A percentile compares a stretch with the other conserved stretches of the same genome.
These are phyloP conservation scores for Xanthostigma xanthostigma DNA, from an alignment of 2,888 invertebrate species.

Conservation along the genomic window DNA sequence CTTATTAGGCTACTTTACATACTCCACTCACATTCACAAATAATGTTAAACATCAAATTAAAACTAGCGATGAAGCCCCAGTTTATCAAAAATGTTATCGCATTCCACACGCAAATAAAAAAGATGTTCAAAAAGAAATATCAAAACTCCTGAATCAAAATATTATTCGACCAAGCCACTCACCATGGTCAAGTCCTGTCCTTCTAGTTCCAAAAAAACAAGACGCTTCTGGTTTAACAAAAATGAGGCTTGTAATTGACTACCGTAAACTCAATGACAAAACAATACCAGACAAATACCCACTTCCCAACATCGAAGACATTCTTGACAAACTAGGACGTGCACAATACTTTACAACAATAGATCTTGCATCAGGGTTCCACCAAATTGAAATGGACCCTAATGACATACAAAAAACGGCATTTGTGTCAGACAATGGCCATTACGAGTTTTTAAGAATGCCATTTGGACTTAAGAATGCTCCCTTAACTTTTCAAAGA, in stretches of 20 bases:
- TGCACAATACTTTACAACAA: slow-evolving; percentile 17
- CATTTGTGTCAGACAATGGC: slow-evolving; percentile 16
- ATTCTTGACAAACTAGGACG: slow-evolving; percentile 19
- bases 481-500: slow-evolving; percentile 6
- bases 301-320: slow-evolving; percentile 17
- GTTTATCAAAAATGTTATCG: slow-evolving; percentile 13
- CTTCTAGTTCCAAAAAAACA: slow-evolving; percentile 16
- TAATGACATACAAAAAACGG: slow-evolving; percentile 18
- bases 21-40: slow-evolving; percentile 7
- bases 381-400: slow-evolving; percentile 19
- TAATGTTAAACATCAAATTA: slow-evolving; percentile 9
- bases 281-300: slow-evolving; percentile 13
- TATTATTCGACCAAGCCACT: slow-evolving; percentile 11
- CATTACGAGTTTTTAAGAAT: slow-evolving; percentile 17
- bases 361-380: slow-evolving; percentile 20
- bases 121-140: slow-evolving; percentile 16
- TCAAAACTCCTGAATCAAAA: slow-evolving; percentile 11
- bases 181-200: slow-evolving; percentile 14
- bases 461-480: slow-evolving; percentile 13
- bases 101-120: slow-evolving; percentile 16
- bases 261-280: slow-evolving; percentile 15
- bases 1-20: not conserved
- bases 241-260: slow-evolving; percentile 15
- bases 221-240: slow-evolving; percentile 11
- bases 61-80: slow-evolving; percentile 11